These are phyloP conservation scores for Atta texana DNA, from an alignment of 1,140 invertebrate genomes.

Conservation along the genomic window DNA sequence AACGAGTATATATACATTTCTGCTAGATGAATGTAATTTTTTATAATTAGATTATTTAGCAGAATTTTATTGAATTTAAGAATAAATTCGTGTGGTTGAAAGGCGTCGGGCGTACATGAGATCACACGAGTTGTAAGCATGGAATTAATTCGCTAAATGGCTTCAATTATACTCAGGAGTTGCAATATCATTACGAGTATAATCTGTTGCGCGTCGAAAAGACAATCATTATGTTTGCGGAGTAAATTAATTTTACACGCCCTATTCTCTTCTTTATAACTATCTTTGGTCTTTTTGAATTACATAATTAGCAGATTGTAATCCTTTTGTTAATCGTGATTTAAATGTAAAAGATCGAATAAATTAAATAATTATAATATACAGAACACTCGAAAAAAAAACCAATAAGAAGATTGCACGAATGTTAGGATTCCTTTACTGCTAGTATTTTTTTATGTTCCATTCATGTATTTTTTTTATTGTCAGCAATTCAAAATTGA, in stretches of 20 bases:
- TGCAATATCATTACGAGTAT: background rate
- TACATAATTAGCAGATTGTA: background rate
- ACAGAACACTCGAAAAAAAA: background rate
- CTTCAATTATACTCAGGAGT: slow-evolving; percentile 45
- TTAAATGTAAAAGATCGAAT: background rate
- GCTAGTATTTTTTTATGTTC: background rate
- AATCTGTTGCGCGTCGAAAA: slow-evolving; percentile 41
- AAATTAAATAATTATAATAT: background rate
- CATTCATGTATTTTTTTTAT: background rate
- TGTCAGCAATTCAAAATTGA: background rate
- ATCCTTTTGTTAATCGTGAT: slow-evolving; percentile 1
- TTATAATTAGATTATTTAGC: background rate
- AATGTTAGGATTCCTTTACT: background rate
- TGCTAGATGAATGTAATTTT: background rate
- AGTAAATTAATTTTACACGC: slow-evolving; percentile 37
- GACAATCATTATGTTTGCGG: slow-evolving; percentile 3
- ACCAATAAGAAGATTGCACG: no score
- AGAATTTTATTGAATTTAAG: slow-evolving; percentile 36
- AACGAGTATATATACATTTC: background rate
- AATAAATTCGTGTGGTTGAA: slow-evolving; percentile 14
- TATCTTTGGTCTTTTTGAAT: background rate
- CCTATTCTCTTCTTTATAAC: background rate
- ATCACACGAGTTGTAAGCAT: background rate
- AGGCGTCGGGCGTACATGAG: slow-evolving; percentile 21
- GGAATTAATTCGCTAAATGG: slow-evolving; percentile 64